Evolutionary conservation across 2,888 invertebrate species (phyloP).

Genomic region (Parnassius glacialis): DNA sequence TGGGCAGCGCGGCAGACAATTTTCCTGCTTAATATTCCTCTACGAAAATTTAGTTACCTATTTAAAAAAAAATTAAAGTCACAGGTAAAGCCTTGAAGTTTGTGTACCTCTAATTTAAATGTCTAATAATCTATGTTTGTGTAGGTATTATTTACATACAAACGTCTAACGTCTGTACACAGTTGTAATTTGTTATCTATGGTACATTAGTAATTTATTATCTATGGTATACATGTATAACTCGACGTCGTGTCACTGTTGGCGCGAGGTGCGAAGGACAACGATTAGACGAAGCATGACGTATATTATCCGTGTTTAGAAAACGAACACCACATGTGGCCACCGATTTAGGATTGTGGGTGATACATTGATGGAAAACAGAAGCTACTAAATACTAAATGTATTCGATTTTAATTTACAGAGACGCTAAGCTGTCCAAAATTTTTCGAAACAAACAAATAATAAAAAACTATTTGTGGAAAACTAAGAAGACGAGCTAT

Average conservation of each 20-base stretch:
- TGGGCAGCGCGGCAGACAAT: too few species aligned
- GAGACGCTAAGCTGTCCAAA: too few species aligned
- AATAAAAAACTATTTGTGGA: too few species aligned
- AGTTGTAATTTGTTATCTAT: slow-evolving; percentile 15
- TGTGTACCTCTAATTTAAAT: too few species aligned
- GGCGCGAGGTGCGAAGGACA: slow-evolving; percentile 34
- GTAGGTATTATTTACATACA: not conserved
- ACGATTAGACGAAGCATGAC: slow-evolving; percentile 28
- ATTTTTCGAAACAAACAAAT: too few species aligned
- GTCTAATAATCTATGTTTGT: not conserved
- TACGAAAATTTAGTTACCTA: too few species aligned
- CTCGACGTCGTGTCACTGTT: slow-evolving; percentile 21
- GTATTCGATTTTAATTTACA: too few species aligned
- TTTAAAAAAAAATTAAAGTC: too few species aligned
- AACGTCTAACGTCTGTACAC: not conserved
- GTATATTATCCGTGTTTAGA: slow-evolving; percentile 20
- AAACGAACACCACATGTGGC: slow-evolving; percentile 2
- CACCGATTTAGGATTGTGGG: slow-evolving; percentile 7
- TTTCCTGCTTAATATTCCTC: too few species aligned
- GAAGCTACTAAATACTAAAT: not conserved
- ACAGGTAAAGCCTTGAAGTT: too few species aligned
- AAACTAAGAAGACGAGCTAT: too few species aligned
- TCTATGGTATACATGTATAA: slow-evolving; percentile 9
- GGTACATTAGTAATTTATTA: slow-evolving; percentile 22
- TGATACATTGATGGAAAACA: not conserved